These are phyloP conservation scores for Coelopa frigida DNA, from an alignment of 1,140 invertebrate genomes.

Conservation along the genomic window DNA sequence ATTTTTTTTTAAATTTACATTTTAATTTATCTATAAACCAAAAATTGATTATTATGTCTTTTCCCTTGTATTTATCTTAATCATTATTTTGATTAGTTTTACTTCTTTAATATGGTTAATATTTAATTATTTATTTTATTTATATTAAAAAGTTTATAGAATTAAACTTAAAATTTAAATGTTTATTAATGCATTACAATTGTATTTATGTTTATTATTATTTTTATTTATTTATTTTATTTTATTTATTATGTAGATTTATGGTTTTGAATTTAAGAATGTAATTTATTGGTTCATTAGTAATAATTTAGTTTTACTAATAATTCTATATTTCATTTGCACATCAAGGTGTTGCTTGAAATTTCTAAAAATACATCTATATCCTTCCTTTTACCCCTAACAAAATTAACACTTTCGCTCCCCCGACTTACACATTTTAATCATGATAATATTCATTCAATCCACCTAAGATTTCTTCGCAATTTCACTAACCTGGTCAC, in stretches of 20 bases:
- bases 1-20: background rate
- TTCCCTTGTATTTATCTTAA: background rate
- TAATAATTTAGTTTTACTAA: background rate
- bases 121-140: background rate
- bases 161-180: background rate
- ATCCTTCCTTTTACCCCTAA: no score
- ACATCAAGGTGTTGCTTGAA: background rate
- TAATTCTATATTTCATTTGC: background rate
- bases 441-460: no score
- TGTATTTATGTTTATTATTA: background rate
- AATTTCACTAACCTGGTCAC: no score
- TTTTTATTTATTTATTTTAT: conserved; percentile 4
- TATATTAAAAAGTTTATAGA: background rate
- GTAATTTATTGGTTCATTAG: background rate
- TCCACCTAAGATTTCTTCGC: no score
- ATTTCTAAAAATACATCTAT: background rate
- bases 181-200: background rate
- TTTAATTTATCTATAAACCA: background rate
- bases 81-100: background rate
- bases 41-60: background rate
- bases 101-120: background rate
- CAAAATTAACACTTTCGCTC: no score
- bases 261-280: background rate
- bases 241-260: conserved; percentile 2
- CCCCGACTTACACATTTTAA: no score